Evolutionary conservation across 92 coral and sea anemone species (phyloP).

Genomic region (Bergia puertoricense): DNA sequence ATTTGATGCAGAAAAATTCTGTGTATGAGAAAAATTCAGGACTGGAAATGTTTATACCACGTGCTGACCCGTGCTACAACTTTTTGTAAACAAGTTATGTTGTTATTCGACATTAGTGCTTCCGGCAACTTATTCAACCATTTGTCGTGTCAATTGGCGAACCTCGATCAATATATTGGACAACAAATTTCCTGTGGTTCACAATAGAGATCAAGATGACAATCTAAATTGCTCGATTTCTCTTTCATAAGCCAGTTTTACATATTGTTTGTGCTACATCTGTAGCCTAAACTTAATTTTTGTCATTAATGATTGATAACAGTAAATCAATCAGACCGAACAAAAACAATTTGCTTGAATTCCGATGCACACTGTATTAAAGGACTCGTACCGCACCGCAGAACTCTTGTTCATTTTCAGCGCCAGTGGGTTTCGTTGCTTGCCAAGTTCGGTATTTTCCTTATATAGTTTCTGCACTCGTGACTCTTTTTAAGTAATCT

Average conservation of each 20-base stretch:
- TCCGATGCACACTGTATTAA: background rate
- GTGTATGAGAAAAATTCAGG: background rate
- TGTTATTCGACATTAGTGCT: background rate
- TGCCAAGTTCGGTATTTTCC: no score
- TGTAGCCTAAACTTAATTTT: background rate
- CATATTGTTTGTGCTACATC: background rate
- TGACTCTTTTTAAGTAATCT: background rate
- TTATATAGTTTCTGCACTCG: background rate
- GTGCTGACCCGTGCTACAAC: background rate
- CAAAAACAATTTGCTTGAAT: background rate
- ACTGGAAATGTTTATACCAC: background rate
- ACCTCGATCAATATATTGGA: background rate
- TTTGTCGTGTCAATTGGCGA: background rate
- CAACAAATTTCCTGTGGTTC: background rate
- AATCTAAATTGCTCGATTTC: background rate
- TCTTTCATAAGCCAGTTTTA: background rate
- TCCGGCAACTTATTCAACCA: background rate
- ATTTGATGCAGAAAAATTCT: background rate
- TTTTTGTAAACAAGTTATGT: constrained; percentile 1
- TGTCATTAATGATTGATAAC: constrained; percentile 17
- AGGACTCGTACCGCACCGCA: background rate
- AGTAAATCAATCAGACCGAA: constrained; percentile 9
- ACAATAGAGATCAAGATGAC: background rate
- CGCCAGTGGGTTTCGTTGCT: no score
- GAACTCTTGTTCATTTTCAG: background rate